Base-by-base conservation (phyloP, 2,888 invertebrate genomes). In the Conops quadrifasciatus region DNA sequence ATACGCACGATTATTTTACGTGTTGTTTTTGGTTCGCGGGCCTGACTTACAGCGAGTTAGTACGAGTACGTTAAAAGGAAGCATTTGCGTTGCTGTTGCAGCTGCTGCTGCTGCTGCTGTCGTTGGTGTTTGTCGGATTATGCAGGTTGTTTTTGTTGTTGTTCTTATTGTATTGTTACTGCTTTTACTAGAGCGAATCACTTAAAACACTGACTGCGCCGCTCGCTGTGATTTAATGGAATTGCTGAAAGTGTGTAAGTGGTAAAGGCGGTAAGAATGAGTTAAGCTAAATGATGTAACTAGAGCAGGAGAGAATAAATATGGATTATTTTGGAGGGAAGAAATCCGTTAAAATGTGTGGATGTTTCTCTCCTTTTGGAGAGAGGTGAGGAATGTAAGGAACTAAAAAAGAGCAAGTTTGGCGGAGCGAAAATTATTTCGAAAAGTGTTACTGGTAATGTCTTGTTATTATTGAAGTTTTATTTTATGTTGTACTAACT, bases 181-280 rank as follows among this genome's bases (percentile, higher is more conserved):
- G 60, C 21, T 26, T 21, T 59, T 30, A 28, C 47, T 67, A 43
- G 28, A 21, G 36, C 36, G 30, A 47, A 56, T 28, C 63, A 63
- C 56, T 53, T 70, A 43, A 19, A 56, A 63, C 71, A 71, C 77
- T 80, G 78, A 77, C n/a, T n/a, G n/a, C 78, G 75, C 9, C 36
- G 58, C 77, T 77, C 78, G 78, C 80, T 80, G 78, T 80, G 80
- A 80, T 80, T 81, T 79, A 81, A 80, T 81, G 78, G 79, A 76
- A 58, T 70, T 73, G 69, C 30, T 47, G 49, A 19, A 60, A 62
- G 62, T 36, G 36, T 36, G 36, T 51, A 62, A 68, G 68, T 21
- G 60, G 51, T 58, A 45, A 58, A 58, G 28, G 58, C 26, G 67
- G 28, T 43, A 28, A 49, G 3, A 16, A 49, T n/a, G 49, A 19